Conservation (phyloP, 2,113 vertebrate species). For the Pyrgilauda ruficollis region DNA sequence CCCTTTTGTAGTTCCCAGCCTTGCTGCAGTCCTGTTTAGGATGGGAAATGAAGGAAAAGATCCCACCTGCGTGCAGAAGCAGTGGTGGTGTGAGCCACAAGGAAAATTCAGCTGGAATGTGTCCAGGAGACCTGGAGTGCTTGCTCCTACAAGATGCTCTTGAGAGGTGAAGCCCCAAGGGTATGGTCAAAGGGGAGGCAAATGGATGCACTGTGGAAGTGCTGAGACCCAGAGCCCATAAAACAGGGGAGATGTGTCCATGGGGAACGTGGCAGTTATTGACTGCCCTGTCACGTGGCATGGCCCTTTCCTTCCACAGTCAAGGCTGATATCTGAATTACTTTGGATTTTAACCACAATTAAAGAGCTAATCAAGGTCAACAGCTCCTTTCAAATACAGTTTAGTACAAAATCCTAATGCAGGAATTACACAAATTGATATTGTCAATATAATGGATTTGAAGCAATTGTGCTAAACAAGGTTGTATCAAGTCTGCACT, state of each 20-base stretch:
- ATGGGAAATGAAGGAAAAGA: not conserved
- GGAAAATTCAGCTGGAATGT: not conserved
- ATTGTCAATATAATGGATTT: conserved; percentile 79
- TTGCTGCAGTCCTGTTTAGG: not conserved
- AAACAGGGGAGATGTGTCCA: not conserved
- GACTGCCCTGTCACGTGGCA: not conserved
- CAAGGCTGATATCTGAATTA: conserved; percentile 58
- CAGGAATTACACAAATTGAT: conserved; percentile 72
- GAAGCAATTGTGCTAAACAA: conserved; percentile 48
- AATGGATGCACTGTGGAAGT: not conserved
- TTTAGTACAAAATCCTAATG: conserved; percentile 73
- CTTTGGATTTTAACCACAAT: conserved; percentile 75
- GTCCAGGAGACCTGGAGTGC: not conserved
- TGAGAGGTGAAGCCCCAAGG: not conserved
- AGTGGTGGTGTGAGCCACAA: not conserved
- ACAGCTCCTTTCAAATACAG: conserved; percentile 69
- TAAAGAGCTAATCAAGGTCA: conserved; percentile 74
- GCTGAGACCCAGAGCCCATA: not conserved
- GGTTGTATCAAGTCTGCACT: conserved; percentile 49
- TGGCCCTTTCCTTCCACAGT: not conserved
- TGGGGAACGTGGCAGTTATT: conserved; percentile 1
- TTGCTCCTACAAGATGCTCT: not conserved
- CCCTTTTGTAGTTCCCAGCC: not conserved
- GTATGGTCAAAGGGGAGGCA: not conserved
- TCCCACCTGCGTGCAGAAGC: not conserved